These are phyloP conservation scores for Xenopus petersii DNA, from an alignment of 2,797 vertebrate species.

Conservation along the genomic window DNA sequence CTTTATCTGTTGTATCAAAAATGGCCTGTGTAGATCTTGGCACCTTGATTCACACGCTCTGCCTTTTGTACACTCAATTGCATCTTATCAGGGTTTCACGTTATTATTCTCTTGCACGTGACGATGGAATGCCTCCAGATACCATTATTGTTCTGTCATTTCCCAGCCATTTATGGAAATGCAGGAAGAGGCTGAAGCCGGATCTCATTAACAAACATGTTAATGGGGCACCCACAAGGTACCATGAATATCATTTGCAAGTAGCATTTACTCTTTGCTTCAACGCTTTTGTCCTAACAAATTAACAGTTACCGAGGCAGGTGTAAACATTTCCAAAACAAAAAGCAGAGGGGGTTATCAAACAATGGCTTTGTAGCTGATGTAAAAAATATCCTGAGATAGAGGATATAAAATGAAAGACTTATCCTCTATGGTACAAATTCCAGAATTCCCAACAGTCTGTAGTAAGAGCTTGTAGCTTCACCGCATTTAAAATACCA, in stretches of 20 bases:
- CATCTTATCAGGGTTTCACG: constrained; percentile 2
- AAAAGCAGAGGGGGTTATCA: neutral
- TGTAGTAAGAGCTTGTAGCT: too few species aligned
- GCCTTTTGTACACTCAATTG: constrained; percentile 1
- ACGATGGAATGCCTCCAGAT: neutral
- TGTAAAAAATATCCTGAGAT: neutral
- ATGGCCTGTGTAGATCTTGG: neutral
- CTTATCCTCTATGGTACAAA: too few species aligned
- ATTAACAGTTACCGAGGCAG: neutral
- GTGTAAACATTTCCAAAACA: neutral
- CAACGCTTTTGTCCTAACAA: constrained; percentile 1
- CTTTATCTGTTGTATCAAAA: too few species aligned
- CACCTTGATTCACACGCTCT: constrained; percentile 10
- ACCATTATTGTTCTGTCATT: neutral
- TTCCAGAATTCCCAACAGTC: too few species aligned
- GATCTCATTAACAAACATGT: neutral
- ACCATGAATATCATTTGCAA: constrained; percentile 18
- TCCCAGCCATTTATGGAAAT: too few species aligned
- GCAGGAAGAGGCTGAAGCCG: neutral
- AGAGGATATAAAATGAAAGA: too few species aligned
- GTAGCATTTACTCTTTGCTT: neutral
- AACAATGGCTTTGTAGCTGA: neutral
- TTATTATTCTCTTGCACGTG: neutral
- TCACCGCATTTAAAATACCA: too few species aligned
- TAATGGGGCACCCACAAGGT: constrained; percentile 12